Evolutionary conservation across 2,797 vertebrate genomes (phyloP), one percentile per base, ranked within the genome.

Genomic region (Vultur gryphus): DNA sequence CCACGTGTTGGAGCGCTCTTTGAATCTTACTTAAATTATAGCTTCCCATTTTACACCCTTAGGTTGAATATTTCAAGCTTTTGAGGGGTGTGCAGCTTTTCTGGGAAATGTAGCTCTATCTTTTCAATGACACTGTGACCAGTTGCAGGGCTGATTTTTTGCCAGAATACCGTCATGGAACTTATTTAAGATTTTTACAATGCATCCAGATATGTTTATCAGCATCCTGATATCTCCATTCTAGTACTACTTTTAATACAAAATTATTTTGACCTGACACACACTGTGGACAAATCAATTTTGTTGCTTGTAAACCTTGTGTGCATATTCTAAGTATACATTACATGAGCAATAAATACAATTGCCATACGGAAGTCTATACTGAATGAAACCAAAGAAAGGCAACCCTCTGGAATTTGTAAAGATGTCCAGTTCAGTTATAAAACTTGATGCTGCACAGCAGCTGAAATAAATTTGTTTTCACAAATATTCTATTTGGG

Each of bases 11-110:
- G 85, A 96, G 59, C 54, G 17, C 83, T 97, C 95, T 92, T 73
- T 66, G 75, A 91, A 89, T 96, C 70, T 88, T 90, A 87, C 69
- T 97, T 85, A 96, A 94, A 97, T 96, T 87, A 84, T 9, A 95
- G 48, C 83, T 94, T 96, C 85, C 78, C 44, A 41, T 61, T 95
- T 96, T 95, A 72, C 65, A 91, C 59, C 48, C 46, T 95, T 62
- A 95, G 89, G 82, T 79, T 94, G 70, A 96, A 77, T n/a, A 83
- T 37, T 93, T 91, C 67, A 80, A 59, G 52, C 51, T 95, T 95
- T 91, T 87, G 88, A 95, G 91, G 95, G 65, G 33, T 72, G 76
- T 83, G 76, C 57, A 83, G 44, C 46, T 95, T 95, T 52, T 85
- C 64, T 57, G 61, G 46, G n/a, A 75, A 54, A 52, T 43, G 17